A percentile compares a stretch with the other conserved stretches of the same genome.
phyloP scores from a whole-genome alignment of 2,113 vertebrate genomes.

The Hiodon tergisus region DNA sequence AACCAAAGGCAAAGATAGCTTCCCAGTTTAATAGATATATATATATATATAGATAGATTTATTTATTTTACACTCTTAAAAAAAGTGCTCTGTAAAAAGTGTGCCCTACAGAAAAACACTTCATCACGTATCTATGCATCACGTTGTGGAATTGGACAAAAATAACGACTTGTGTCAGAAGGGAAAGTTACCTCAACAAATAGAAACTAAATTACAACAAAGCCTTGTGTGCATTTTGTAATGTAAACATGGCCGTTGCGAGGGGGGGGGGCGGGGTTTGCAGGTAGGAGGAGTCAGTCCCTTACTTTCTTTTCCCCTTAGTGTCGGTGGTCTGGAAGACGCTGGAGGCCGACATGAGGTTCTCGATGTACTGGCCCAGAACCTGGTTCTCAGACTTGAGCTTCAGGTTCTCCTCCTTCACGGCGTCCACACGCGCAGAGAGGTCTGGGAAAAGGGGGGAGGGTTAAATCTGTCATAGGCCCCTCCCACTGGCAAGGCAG shows the following conservation, averaged over 20 bases:
- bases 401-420: constrained; percentile 99
- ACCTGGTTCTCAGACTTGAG: constrained; percentile 99
- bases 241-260: constrained; percentile 13
- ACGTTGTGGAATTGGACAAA: not conserved
- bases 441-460: constrained; percentile 67
- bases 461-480: not conserved
- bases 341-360: constrained; percentile 98
- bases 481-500: not conserved
- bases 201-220: not conserved
- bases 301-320: constrained; percentile 96
- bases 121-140: not conserved
- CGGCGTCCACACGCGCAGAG: constrained; percentile 93
- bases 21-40: no score
- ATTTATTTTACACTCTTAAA: no score
- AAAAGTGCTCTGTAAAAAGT: no score
- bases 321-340: constrained; percentile 98
- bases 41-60: no score
- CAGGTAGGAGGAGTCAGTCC: not conserved
- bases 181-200: not conserved
- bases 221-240: constrained; percentile 17
- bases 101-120: no score
- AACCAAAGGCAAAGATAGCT: no score
- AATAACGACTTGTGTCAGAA: not conserved
- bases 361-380: constrained; percentile 98
- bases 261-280: not conserved